Evolutionary conservation across 2,888 invertebrate genomes (phyloP).

Genomic region (Nemurella pictetii): DNA sequence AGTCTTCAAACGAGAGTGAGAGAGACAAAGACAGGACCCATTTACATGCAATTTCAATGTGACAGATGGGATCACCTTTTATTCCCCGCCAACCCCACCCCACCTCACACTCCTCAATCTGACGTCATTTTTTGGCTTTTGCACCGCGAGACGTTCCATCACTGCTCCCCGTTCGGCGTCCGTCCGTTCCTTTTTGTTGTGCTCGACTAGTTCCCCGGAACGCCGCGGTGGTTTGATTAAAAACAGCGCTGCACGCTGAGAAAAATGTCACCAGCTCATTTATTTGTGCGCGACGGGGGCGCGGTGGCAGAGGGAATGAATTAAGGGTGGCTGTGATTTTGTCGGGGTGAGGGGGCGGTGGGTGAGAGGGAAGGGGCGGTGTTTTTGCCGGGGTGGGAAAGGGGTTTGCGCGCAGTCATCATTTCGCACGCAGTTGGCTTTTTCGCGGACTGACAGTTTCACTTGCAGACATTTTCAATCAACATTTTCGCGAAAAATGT

Average conservation of each 20-base stretch:
- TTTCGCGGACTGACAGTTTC: neutral
- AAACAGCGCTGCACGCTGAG: slow-evolving; percentile 25
- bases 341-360: neutral
- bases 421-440: neutral
- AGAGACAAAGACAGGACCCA: slow-evolving; percentile 18
- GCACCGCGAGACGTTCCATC: slow-evolving; percentile 26
- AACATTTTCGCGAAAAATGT: neutral
- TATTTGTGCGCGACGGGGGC: slow-evolving; percentile 24
- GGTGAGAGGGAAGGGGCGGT: neutral
- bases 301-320: slow-evolving; percentile 12
- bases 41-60: slow-evolving; percentile 38
- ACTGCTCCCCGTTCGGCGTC: neutral
- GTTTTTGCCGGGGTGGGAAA: neutral
- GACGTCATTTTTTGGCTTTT: slow-evolving; percentile 32
- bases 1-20: neutral
- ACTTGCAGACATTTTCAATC: neutral
- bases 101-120: slow-evolving; percentile 24
- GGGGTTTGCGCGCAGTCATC: neutral
- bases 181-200: neutral
- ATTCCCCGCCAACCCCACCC: slow-evolving; percentile 11
- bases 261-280: slow-evolving; percentile 35
- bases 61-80: slow-evolving; percentile 38
- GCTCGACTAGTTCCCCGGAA: neutral
- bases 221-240: slow-evolving; percentile 26
- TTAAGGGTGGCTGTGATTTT: neutral